Percentiles rank a stretch among this genome's conserved stretches.
phyloP scores from a whole-genome alignment of 2,113 vertebrate genomes.

The Oncorhynchus keta region DNA sequence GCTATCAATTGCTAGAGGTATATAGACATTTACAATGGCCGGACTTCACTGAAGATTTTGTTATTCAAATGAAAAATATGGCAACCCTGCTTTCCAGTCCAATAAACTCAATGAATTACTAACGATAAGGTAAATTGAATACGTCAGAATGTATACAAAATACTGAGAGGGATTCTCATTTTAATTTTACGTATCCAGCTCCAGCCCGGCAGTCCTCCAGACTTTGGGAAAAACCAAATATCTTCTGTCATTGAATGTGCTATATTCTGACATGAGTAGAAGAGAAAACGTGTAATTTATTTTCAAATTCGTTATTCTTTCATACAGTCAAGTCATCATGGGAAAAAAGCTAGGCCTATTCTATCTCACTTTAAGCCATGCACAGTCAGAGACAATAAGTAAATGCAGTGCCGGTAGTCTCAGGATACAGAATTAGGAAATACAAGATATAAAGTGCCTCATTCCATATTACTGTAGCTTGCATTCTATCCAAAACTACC shows the following conservation, averaged over 20 bases:
- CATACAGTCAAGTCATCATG: background rate
- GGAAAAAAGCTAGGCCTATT: background rate
- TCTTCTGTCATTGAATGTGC: background rate
- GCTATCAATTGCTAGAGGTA: conserved; percentile 38
- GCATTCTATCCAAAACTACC: background rate
- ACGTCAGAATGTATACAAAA: conserved; percentile 59
- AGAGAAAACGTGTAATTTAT: background rate
- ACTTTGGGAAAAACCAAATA: background rate
- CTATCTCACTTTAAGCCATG: background rate
- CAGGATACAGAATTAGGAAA: background rate
- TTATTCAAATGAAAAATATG: conserved; percentile 44
- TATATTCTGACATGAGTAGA: background rate
- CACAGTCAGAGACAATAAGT: background rate
- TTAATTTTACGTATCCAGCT: conserved; percentile 38
- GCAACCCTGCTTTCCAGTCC: conserved; percentile 46
- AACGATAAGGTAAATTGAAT: conserved; percentile 66
- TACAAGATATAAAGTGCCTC: background rate
- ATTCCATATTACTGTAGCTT: background rate
- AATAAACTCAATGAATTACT: conserved; percentile 57
- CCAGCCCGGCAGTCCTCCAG: conserved; percentile 17
- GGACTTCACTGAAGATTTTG: conserved; percentile 31
- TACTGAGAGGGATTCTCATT: conserved; percentile 43
- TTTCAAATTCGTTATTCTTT: background rate
- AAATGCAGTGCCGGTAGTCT: conserved; percentile 26
- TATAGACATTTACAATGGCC: conserved; percentile 16